Base-by-base conservation (phyloP, 2,888 invertebrate species). In the Drosophila histrio region DNA sequence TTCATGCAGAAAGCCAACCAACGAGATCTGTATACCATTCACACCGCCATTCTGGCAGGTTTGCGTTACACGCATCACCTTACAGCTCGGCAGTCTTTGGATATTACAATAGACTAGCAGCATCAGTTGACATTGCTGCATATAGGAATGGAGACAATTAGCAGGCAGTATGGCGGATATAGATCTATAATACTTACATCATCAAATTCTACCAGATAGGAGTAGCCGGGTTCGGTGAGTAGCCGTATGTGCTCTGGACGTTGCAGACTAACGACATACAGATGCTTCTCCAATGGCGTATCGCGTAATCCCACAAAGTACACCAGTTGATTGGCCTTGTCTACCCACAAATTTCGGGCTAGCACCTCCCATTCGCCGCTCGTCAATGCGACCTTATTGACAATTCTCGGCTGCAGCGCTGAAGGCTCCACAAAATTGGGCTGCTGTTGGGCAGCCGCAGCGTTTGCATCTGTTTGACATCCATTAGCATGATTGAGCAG, bases 361-460 rank as follows among this genome's bases (percentile, higher is more conserved):
- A 97, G 93, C 15, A 98, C 97, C 91, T 97, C 98, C 98, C 98
- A 98, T n/a, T 97, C 96, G 0, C 98, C 98, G 11, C 94, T 94
- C 0, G 98, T 98, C 79, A 98, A 92, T 0, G 96, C 94, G 65
- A 92, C 92, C 90, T 95, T 95, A 64, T 94, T 94, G 56, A 95
- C 90, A 67, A 96, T 93, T 81, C 94, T 94, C 0, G 96, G 95
- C 17, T 92, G 92, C 54, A 92, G 63, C 6, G 89, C 90, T 7
- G 88, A 77, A 22, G 81, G 74, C 62, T 91, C 91, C 15, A 91
- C 87, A 46, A 79, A 82, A 59, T 87, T 88, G 0, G 87, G 73
- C 62, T 86, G 84, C 17, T 68, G 77, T 13, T 82, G 74, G 28
- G 83, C 84, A 22, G 83, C 64, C 17, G 68, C 69, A 3, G 63